Base-by-base conservation (phyloP, 2,797 vertebrate species). In the Anguilla obscura region DNA sequence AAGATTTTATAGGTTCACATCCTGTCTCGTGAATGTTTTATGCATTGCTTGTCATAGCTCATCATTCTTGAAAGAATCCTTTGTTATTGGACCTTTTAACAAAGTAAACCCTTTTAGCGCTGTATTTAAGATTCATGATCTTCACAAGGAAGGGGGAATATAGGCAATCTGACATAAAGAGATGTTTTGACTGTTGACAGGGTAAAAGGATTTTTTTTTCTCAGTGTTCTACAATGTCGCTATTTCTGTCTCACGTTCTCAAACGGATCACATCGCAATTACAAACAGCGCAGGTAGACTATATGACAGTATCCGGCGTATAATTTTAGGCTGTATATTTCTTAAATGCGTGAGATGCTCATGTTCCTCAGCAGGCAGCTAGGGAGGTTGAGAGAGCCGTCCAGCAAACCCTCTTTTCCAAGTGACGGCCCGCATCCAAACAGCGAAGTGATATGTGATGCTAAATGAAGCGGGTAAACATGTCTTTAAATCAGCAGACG, bases 401-500 rank as follows among this genome's bases (percentile, higher is more conserved):
- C 88, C 83, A 48, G 36, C 89, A 84, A 87, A 74, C 60, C 88
- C 66, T 89, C 88, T 89, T 82, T 91, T 86, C 90, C 93, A 90
- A 92, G 89, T 92, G 94, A 93, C 93, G 92, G 94, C 91, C 93
- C 93, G 90, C 91, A 90, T 91, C 91, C 87, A 92, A 92, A 93
- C 89, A 71, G 90, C 94, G 90, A 86, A 93, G 89, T 95, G 93
- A 95, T 94, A 91, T 92, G 94, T 94, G 91, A 94, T 95, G 93
- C 96, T 93, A 93, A 96, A 96, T 94, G 95, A 96, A 96, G 92
- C 94, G 90, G 92, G 93, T 95, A 95, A 96, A 96, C 93, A 96
- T 93, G 94, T 94, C 93, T 93, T 96, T 96, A 96, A 95, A 96
- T 94, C 92, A 94, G 91, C n/a, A 84, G 89, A 92, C 88, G 30